Base-by-base conservation (phyloP, 1,140 invertebrate species). In the Atta cephalotes region DNA sequence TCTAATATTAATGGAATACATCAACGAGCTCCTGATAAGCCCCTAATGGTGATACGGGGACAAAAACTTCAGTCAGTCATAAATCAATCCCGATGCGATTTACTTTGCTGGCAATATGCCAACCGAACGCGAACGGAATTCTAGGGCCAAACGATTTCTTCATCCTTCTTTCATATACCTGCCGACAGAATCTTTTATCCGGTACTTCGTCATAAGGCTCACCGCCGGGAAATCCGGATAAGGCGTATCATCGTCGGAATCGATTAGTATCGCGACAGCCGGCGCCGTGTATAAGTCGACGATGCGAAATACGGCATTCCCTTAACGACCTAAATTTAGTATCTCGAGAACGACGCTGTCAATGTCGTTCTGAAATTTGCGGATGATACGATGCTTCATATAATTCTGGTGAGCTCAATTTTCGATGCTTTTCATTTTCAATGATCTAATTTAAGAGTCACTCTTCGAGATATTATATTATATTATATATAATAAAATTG, bases 61-160 rank as follows among this genome's bases (percentile, higher is more conserved):
- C 80, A 89, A 91, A 91, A 91, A 84, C 88, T 89, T 79, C 58
- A 91, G 78, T 91, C 90, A 87, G 74, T 91, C 90, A 89, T 91
- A 91, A 91, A 91, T 91, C 90, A 91, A 91, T 91, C 90, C 35
- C 63, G 62, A 80, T 85, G 80, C 90, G 90, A 91, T 91, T 91
- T 91, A 91, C 85, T 89, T 91, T 87, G 63, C 70, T 91, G 90
- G 90, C 90, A 65, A 56, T 70, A 62, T 66, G 90, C 90, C 90
- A 91, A 76, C 68, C 90, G 85, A 91, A 90, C 89, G 89, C 63
- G 65, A 84, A 87, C 89, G 79, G 66, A 90, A 87, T 88, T 78
- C 87, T 65, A 72, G 49, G 35, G 79, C 78, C 84, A 71, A 74
- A 88, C 82, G 87, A 91, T 91, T 91, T 91, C 88, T 89, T 91